Evolutionary conservation across 2,113 vertebrate genomes (phyloP), one percentile per base, ranked within the genome.

Genomic region (Daboia siamensis): DNA sequence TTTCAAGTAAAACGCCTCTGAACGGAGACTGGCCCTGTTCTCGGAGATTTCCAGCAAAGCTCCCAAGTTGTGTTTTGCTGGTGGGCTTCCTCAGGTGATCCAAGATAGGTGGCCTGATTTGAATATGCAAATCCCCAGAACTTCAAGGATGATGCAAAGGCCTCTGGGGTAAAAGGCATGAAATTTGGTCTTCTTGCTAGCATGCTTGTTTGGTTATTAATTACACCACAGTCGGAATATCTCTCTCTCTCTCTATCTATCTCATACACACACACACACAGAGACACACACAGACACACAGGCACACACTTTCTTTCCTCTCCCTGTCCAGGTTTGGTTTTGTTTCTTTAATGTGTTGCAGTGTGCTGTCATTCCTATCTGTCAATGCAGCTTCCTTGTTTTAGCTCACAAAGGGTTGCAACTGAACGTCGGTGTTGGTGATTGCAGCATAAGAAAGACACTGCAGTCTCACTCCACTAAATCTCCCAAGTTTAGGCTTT

Each of bases 41-140:
- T 95, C n/a, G 94, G 91, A 23, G 89, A 54, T 94, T 93, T 96
- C 96, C 93, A 94, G 93, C 94, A 2, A 0, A 90, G 89, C 52
- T 89, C 90, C 64, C 92, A 21, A 84, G 87, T 80, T 94, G n/a
- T 93, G 12, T 94, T 95, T 94, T 61, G 91, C 93, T 91, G 55
- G 90, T 87, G 90, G 94, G 80, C 94, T 93, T 33, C 91, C 93
- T 88, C 86, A 61, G 89, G 92, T 93, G 48, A 87, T 94, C 92
- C 90, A 51, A 15, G 3, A 86, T 91, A 54, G 48, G 93, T 93
- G 86, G 87, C 90, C 90, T 69, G 91, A 80, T 23, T 88, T 91
- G 21, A 26, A 69, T 95, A 92, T 61, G 21, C 84, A 90, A 88
- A 92, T 93, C 92, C 5, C 85, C 91, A 92, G 93, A 95, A 91